These are phyloP conservation scores for Phasianus colchicus DNA, from an alignment of 2,113 vertebrate species.

Conservation along the genomic window DNA sequence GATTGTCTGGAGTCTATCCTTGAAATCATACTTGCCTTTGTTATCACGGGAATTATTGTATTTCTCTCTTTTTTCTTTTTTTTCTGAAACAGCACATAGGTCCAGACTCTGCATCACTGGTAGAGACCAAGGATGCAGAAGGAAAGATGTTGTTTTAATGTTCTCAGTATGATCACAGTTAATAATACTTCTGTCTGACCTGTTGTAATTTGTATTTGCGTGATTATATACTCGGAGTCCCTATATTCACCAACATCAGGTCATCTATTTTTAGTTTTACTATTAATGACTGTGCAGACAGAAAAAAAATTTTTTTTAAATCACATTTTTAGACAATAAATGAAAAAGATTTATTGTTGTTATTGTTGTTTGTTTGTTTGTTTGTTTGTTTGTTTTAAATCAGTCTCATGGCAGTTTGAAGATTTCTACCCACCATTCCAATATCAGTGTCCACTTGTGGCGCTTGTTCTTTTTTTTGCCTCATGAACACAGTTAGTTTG, in stretches of 20 bases:
- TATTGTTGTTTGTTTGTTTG: no score
- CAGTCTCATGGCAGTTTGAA: background rate
- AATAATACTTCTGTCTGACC: background rate
- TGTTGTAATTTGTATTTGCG: background rate
- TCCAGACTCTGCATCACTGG: background rate
- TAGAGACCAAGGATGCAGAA: background rate
- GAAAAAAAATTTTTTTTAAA: no score
- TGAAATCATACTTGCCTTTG: background rate
- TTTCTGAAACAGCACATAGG: background rate
- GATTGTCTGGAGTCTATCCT: background rate
- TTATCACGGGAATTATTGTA: background rate
- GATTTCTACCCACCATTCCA: background rate
- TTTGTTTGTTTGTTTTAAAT: background rate
- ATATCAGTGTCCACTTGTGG: background rate
- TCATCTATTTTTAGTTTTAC: background rate
- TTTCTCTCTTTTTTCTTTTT: background rate
- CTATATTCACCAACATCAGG: background rate
- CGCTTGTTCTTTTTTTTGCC: background rate
- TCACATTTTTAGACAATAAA: background rate
- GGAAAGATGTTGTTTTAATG: background rate
- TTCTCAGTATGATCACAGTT: background rate
- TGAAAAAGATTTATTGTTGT: background rate
- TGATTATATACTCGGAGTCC: background rate
- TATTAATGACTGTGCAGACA: background rate
- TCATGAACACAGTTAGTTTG: rapidly evolving